phyloP scores from a whole-genome alignment of 2,797 vertebrate species.

The Chromis chromis region DNA sequence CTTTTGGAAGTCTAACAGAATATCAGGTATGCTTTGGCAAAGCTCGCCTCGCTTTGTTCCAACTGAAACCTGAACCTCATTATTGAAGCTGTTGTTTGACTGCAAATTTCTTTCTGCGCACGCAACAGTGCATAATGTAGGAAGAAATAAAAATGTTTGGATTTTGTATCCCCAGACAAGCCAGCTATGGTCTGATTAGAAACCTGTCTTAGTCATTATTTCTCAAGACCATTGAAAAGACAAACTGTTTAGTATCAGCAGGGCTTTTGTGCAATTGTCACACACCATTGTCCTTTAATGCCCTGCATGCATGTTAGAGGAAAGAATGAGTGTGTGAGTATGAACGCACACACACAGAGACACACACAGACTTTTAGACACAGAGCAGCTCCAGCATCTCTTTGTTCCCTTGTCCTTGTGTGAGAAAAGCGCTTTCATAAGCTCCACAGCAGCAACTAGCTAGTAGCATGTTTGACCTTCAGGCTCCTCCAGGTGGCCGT shows the following conservation, averaged over 20 bases:
- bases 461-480: conserved; percentile 82
- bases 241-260: conserved; percentile 46
- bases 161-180: conserved; percentile 22
- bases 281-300: conserved; percentile 68
- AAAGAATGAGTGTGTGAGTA: conserved; percentile 43
- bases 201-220: conserved; percentile 57
- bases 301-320: conserved; percentile 60
- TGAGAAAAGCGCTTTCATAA: conserved; percentile 79
- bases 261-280: conserved; percentile 72
- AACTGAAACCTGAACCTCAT: conserved; percentile 40
- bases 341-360: conserved; percentile 14
- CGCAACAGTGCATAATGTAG: conserved; percentile 14
- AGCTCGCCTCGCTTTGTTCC: conserved; percentile 49
- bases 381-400: conserved; percentile 77
- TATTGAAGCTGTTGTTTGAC: conserved; percentile 13
- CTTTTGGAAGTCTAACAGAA: conserved; percentile 61
- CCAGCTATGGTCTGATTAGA: conserved; percentile 46
- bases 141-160: conserved; percentile 33
- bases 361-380: conserved; percentile 42
- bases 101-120: conserved; percentile 3
- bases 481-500: conserved; percentile 77
- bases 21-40: conserved; percentile 55
- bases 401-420: conserved; percentile 84
- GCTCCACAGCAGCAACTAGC: conserved; percentile 73
- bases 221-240: conserved; percentile 57